Conservation (phyloP, 2,797 vertebrate genomes). For the Carapus acus region DNA sequence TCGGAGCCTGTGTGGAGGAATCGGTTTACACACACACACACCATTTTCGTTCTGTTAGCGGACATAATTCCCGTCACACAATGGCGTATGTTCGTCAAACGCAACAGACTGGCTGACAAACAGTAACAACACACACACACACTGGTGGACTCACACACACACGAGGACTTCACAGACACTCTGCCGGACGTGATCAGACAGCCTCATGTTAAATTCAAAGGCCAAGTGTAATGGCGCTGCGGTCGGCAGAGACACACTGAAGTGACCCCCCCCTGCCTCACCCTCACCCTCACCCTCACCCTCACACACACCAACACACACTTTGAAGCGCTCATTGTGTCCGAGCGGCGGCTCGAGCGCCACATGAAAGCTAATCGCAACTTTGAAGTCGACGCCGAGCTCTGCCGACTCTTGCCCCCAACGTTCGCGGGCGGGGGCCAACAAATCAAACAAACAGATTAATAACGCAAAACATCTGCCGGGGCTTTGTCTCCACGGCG, state of each 20-base stretch:
- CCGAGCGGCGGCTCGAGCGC: slow-evolving; percentile 33
- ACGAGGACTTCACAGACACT: slow-evolving; percentile 4
- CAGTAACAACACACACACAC: slow-evolving; percentile 11
- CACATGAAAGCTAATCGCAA: slow-evolving; percentile 60
- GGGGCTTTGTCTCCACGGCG: slow-evolving; percentile 39
- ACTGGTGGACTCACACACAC: not conserved
- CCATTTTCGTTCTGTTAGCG: too few species aligned
- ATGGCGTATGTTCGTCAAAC: too few species aligned
- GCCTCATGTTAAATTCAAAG: slow-evolving; percentile 54
- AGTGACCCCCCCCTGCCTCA: slow-evolving; percentile 43
- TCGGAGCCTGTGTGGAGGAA: too few species aligned
- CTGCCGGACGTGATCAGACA: slow-evolving; percentile 28
- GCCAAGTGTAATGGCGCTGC: slow-evolving; percentile 42
- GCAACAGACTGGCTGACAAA: too few species aligned
- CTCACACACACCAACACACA: slow-evolving; percentile 36
- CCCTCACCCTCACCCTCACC: too few species aligned
- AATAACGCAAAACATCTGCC: slow-evolving; percentile 45
- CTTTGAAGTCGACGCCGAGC: slow-evolving; percentile 63
- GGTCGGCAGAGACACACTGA: slow-evolving; percentile 30
- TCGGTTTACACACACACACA: too few species aligned
- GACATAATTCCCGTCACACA: too few species aligned
- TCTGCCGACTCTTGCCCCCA: slow-evolving; percentile 35
- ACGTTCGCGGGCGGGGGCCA: slow-evolving; percentile 33
- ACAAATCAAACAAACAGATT: slow-evolving; percentile 46
- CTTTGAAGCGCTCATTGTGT: slow-evolving; percentile 63